Evolutionary conservation across 2,888 invertebrate genomes (phyloP).

Genomic region (Drepanosiphum platanoidis): DNA sequence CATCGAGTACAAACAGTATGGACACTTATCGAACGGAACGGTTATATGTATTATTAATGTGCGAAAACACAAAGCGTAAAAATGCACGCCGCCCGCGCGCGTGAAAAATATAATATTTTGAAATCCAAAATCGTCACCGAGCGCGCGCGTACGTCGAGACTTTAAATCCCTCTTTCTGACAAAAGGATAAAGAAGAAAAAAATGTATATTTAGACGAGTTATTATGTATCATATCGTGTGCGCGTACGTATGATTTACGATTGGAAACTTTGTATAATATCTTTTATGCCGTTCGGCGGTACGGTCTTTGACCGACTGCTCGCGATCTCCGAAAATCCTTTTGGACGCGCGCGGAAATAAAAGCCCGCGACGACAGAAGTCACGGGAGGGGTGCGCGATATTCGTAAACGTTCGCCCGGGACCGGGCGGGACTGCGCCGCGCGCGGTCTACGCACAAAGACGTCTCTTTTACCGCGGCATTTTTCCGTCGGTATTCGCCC

Average conservation of each 20-base stretch:
- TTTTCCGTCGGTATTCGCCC: not conserved
- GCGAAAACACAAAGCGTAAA: not conserved
- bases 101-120: not conserved
- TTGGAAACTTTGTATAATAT: constrained; percentile 37
- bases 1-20: too few species aligned
- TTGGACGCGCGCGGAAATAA: constrained; percentile 14
- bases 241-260: constrained; percentile 24
- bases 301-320: constrained; percentile 4
- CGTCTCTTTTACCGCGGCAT: not conserved
- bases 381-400: not conserved
- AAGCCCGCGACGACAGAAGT: constrained; percentile 19
- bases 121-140: constrained; percentile 7
- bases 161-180: not conserved
- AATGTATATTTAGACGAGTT: not conserved
- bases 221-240: not conserved
- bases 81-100: not conserved
- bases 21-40: too few species aligned
- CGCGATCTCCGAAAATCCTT: constrained; percentile 8
- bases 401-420: not conserved
- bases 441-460: not conserved
- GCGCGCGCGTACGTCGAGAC: not conserved
- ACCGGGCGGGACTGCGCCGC: not conserved
- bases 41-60: not conserved
- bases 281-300: constrained; percentile 25
- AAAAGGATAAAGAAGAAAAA: not conserved